Evolutionary conservation across 2,888 invertebrate genomes (phyloP).

Genomic region (Yponomeuta plumbellus): DNA sequence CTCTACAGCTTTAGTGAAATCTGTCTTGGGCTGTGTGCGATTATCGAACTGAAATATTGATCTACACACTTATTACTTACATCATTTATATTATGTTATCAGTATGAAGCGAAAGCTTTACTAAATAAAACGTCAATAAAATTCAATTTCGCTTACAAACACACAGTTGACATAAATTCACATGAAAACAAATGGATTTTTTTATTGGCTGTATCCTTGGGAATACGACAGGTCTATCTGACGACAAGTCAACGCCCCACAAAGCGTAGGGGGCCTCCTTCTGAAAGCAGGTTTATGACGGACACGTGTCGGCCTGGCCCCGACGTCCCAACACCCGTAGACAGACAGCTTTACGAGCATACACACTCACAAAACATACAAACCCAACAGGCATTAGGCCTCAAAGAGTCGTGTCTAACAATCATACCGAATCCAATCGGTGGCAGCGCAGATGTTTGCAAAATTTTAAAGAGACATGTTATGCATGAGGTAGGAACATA

Average conservation of each 20-base stretch:
- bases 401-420: not conserved
- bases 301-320: constrained; percentile 53
- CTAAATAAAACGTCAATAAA: not conserved
- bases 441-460: too few relatives aligned
- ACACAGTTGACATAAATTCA: not conserved
- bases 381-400: constrained; percentile 20
- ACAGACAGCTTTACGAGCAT: constrained; percentile 30
- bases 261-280: constrained; percentile 41
- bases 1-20: not conserved
- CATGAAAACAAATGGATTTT: constrained; percentile 12
- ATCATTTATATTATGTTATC: not conserved
- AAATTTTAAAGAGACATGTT: too few relatives aligned
- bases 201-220: constrained; percentile 8
- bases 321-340: not conserved
- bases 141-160: constrained; percentile 2
- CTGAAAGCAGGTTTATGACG: constrained; percentile 68
- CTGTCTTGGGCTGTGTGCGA: too few relatives aligned
- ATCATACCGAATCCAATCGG: not conserved
- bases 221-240: constrained; percentile 25
- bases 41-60: too few relatives aligned
- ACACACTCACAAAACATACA: constrained; percentile 19
- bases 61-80: not conserved
- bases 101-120: not conserved
- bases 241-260: constrained; percentile 35
- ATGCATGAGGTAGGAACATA: too few relatives aligned